Evolutionary conservation across 2,888 invertebrate genomes (phyloP).

Genomic region (Arge pagana): DNA sequence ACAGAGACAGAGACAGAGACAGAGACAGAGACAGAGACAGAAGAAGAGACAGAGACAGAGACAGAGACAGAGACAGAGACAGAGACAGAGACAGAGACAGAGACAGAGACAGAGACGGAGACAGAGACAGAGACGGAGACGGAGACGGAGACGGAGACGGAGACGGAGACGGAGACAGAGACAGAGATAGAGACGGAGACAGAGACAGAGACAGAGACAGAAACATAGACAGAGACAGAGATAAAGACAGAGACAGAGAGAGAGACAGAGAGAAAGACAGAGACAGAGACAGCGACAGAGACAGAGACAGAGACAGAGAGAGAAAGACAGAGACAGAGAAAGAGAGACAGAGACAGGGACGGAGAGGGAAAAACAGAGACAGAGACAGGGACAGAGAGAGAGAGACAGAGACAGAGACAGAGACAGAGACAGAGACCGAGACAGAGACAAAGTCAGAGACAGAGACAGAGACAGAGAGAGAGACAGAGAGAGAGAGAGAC

Average conservation of each 20-base stretch:
- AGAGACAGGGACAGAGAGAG: too few species aligned
- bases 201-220: too few species aligned
- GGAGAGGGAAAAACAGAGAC: too few species aligned
- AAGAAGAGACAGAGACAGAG: constrained; percentile 10
- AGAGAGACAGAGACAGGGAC: too few species aligned
- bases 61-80: neutral
- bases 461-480: neutral
- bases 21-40: constrained; percentile 1
- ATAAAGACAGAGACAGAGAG: too few species aligned
- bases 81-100: neutral
- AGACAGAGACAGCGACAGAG: neutral
- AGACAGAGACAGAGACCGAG: neutral
- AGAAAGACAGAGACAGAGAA: neutral
- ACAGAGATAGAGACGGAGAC: too few species aligned
- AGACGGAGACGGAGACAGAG: too few species aligned
- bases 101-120: too few species aligned
- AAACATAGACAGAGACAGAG: too few species aligned
- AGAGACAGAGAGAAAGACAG: too few species aligned
- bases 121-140: neutral
- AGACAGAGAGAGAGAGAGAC: neutral
- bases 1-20: constrained; percentile 1
- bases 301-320: neutral
- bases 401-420: neutral
- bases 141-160: neutral
- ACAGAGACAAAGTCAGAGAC: too few species aligned